phyloP scores from a whole-genome alignment of 1,140 invertebrate genomes.

The Physella acuta region DNA sequence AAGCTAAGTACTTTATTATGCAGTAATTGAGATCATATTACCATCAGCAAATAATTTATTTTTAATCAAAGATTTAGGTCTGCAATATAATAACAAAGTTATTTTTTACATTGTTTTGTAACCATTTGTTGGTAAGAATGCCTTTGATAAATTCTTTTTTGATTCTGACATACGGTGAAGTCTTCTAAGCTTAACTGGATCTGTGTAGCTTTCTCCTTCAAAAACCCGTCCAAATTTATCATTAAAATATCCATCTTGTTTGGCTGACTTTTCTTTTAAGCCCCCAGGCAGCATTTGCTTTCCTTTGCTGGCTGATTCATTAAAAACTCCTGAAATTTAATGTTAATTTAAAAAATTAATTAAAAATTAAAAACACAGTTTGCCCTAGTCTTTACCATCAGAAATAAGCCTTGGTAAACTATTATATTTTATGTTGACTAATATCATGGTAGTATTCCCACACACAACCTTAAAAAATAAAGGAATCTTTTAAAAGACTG shows the following conservation, averaged over 20 bases:
- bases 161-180: slow-evolving; percentile 49
- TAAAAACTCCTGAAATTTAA: slow-evolving; percentile 48
- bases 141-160: slow-evolving; percentile 57
- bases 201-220: slow-evolving; percentile 57
- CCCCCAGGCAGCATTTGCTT: slow-evolving; percentile 58
- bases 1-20: too few species aligned
- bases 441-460: too few species aligned
- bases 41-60: too few species aligned
- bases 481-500: too few species aligned
- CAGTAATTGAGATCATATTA: too few species aligned
- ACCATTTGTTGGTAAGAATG: slow-evolving; percentile 58
- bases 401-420: too few species aligned
- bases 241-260: slow-evolving; percentile 56
- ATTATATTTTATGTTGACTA: too few species aligned
- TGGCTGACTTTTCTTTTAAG: slow-evolving; percentile 48
- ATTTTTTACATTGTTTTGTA: slow-evolving; percentile 56
- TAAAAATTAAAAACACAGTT: too few species aligned
- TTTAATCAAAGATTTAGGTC: too few species aligned
- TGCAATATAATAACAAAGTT: too few species aligned
- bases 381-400: too few species aligned
- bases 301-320: slow-evolving; percentile 55
- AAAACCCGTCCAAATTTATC: slow-evolving; percentile 54
- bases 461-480: too few species aligned
- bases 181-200: slow-evolving; percentile 56
- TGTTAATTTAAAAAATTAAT: background rate